phyloP scores from a whole-genome alignment of 2,888 invertebrate genomes.

The Syrphus vitripennis region DNA sequence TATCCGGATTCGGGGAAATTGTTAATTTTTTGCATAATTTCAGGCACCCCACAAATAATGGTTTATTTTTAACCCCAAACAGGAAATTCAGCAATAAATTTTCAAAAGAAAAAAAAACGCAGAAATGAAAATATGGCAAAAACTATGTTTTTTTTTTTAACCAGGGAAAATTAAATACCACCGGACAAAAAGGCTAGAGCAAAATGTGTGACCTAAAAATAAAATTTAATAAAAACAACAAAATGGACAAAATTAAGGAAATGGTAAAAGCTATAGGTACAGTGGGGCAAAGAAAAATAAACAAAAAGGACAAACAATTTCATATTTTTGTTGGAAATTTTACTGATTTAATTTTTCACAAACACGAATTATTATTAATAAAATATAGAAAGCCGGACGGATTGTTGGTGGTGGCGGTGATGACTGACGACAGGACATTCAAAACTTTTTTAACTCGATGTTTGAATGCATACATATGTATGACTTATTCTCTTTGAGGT shows the following conservation, averaged over 20 bases:
- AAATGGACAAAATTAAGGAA: background rate
- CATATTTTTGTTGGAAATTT: slow-evolving; percentile 11
- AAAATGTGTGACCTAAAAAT: slow-evolving; percentile 52
- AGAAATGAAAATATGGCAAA: background rate
- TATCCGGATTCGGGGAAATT: slow-evolving; percentile 11
- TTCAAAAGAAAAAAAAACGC: slow-evolving; percentile 16
- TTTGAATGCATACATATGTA: background rate
- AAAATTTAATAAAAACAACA: slow-evolving; percentile 12
- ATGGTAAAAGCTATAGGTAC: background rate
- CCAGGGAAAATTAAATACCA: background rate
- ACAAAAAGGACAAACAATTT: slow-evolving; percentile 25
- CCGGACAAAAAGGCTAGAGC: background rate
- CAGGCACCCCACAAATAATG: slow-evolving; percentile 42
- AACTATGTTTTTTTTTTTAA: background rate
- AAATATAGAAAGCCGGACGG: background rate
- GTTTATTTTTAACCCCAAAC: background rate
- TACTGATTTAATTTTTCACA: slow-evolving; percentile 36
- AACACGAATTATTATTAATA: slow-evolving; percentile 1
- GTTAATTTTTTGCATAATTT: slow-evolving; percentile 55
- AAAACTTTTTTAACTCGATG: slow-evolving; percentile 34
- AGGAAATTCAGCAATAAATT: slow-evolving; percentile 49
- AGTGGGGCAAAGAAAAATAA: background rate
- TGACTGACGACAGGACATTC: background rate
- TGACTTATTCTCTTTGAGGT: background rate
- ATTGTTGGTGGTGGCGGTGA: background rate